phyloP scores from a whole-genome alignment of 2,888 invertebrate genomes.

The Heliothis peltigera region DNA sequence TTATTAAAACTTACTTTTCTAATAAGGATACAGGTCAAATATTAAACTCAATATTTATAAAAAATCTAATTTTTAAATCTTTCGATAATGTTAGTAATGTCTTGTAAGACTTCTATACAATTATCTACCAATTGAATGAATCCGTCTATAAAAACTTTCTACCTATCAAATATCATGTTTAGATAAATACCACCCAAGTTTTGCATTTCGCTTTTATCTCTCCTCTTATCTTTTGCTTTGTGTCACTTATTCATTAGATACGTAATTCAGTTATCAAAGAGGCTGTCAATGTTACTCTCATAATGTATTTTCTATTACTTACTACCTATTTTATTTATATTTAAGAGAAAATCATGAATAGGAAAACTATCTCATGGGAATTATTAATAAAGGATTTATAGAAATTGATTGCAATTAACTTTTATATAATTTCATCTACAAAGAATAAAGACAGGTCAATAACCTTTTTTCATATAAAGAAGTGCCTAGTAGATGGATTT shows the following conservation, averaged over 20 bases:
- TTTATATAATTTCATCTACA: neutral
- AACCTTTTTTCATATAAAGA: conserved; percentile 11
- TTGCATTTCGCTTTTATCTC: neutral
- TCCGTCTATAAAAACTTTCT: conserved; percentile 3
- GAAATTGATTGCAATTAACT: too few relatives aligned
- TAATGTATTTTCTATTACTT: conserved; percentile 16
- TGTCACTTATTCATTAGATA: conserved; percentile 8
- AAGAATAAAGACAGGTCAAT: conserved; percentile 1
- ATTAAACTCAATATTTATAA: too few relatives aligned
- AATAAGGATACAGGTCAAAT: too few relatives aligned
- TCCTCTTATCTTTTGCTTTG: conserved; percentile 3
- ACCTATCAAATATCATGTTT: neutral
- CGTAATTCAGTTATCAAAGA: conserved; percentile 22
- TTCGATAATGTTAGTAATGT: too few relatives aligned
- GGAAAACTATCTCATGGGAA: neutral
- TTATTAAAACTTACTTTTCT: too few relatives aligned
- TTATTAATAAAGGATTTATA: too few relatives aligned
- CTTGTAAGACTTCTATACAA: neutral
- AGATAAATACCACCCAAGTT: neutral
- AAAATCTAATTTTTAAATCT: neutral
- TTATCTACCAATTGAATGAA: neutral
- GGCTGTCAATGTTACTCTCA: conserved; percentile 20
- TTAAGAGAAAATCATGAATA: too few relatives aligned
- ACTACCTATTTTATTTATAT: conserved; percentile 5
- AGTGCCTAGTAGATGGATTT: conserved; percentile 28